Evolutionary conservation across 2,888 invertebrate genomes (phyloP), one percentile per base, ranked within the genome.

Genomic region (Lissonota sp.): DNA sequence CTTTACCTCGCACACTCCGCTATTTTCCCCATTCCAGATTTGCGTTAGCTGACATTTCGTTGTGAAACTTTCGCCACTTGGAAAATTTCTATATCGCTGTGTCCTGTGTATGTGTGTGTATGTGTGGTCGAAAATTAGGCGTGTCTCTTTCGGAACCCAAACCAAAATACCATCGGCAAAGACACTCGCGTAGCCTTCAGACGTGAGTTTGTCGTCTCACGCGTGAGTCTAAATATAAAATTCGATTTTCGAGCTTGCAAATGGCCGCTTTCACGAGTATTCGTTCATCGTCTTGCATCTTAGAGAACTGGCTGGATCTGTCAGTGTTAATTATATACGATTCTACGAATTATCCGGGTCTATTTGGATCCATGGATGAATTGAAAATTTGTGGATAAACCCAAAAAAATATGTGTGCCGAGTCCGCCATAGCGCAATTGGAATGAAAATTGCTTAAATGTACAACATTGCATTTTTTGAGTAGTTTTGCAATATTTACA

Each of bases 181-280:
- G 58, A 46, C 55, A 72, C 46, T 57, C 53, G 39, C 57, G 44
- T 53, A 0, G 37, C 16, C 66, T 70, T 70, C 8, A 55, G 70
- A 62, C 60, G 40, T 60, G 74, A 66, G 42, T 71, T 60, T 49
- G 69, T 81, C 78, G 70, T 74, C 77, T 46, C 74, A 8, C 46
- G 55, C 66, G 74, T 57, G 12, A 2, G 74, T 71, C 26, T 70
- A 74, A 70, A 81, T 74, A 81, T 81, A 81, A 74, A 78, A 75
- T 81, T 81, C 64, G 70, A 78, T 81, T 81, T 81, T 74, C 66
- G 67, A 37, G 44, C 64, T 74, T 44, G 64, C 74, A 78, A 81
- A 81, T 71, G 78, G 70, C 74, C 26, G 78, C 42, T 14, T 37
- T 49, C 6, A 26, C 16, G 66, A 55, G 26, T 10, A 7, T 70